Conservation (phyloP, 2,113 vertebrate species). For the Coreoperca whiteheadi region DNA sequence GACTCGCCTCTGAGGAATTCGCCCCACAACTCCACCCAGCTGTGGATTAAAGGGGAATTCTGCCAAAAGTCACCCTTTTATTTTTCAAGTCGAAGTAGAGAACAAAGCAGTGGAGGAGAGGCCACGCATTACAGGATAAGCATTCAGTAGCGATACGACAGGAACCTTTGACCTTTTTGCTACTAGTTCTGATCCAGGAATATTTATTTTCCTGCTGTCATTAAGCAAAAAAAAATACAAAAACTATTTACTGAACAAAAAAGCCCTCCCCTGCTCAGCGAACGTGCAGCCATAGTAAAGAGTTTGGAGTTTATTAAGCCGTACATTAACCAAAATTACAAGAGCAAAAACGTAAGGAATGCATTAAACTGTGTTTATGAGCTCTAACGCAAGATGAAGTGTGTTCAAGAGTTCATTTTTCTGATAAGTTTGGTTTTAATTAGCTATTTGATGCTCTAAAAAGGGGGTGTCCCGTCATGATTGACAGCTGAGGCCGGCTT, state of each 20-base stretch:
- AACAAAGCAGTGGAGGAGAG: constrained; percentile 6
- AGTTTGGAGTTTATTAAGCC: no score
- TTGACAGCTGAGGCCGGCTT: no score
- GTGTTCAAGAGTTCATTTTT: no score
- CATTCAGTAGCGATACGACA: not conserved
- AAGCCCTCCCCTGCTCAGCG: no score
- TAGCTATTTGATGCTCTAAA: no score
- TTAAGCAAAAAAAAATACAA: not conserved
- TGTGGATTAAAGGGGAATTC: constrained; percentile 54
- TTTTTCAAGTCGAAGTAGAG: not conserved
- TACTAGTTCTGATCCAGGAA: not conserved
- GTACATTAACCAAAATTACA: not conserved
- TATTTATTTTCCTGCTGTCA: not conserved
- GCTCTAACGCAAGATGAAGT: not conserved
- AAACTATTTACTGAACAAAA: no score
- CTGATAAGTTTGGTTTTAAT: no score
- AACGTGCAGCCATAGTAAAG: no score
- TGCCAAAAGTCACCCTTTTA: constrained; percentile 18
- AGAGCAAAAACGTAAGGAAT: not conserved
- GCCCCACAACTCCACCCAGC: constrained; percentile 16
- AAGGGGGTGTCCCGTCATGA: no score
- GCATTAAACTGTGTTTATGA: not conserved
- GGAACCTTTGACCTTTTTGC: not conserved
- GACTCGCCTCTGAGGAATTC: constrained; percentile 71
- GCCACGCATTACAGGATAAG: not conserved